phyloP scores from a whole-genome alignment of 2,113 vertebrate genomes.

The Aptenodytes forsteri region DNA sequence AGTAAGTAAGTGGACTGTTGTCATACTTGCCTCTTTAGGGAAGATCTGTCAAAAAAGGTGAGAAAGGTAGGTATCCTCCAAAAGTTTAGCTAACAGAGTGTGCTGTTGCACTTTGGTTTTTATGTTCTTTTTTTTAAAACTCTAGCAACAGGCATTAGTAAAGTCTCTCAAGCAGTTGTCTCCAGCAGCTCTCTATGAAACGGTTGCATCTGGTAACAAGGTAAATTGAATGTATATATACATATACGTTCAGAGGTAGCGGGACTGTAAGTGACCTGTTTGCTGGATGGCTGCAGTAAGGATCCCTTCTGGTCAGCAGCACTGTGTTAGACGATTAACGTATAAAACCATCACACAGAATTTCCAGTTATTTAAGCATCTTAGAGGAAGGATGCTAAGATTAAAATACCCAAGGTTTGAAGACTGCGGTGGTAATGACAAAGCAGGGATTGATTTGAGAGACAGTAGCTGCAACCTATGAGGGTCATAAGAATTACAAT shows the following conservation, averaged over 20 bases:
- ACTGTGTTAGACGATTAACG: background rate
- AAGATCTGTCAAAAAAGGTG: background rate
- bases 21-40: background rate
- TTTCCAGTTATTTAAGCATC: background rate
- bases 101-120: background rate
- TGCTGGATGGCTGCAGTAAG: background rate
- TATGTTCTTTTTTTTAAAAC: background rate
- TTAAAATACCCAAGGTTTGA: background rate
- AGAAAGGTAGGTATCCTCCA: background rate
- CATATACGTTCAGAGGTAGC: background rate
- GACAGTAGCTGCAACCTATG: background rate
- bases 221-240: background rate
- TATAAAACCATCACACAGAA: background rate
- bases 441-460: background rate
- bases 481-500: background rate
- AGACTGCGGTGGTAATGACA: background rate
- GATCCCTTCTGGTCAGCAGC: background rate
- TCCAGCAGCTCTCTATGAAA: background rate
- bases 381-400: background rate
- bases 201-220: background rate
- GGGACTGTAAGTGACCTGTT: background rate
- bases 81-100: background rate
- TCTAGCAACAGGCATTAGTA: background rate
- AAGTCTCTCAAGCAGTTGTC: background rate
- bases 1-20: background rate